Evolutionary conservation across 2,797 vertebrate species (phyloP).

Genomic region (Schizopygopsis malacanthus): DNA sequence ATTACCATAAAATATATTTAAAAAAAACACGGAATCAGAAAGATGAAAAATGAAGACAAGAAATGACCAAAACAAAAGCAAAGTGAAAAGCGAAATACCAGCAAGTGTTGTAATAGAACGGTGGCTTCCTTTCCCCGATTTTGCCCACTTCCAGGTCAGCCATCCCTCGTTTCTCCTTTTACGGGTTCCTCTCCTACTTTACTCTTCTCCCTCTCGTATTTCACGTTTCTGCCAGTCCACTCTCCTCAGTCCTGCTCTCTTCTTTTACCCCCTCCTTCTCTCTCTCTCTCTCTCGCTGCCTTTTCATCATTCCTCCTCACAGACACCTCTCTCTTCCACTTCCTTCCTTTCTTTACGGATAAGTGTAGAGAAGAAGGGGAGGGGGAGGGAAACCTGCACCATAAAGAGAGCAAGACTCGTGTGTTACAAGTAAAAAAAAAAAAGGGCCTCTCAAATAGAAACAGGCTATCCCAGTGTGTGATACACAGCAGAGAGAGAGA

Average conservation of each 20-base stretch:
- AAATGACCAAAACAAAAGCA: conserved; percentile 41
- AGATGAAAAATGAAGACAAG: conserved; percentile 22
- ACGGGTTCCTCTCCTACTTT: conserved; percentile 45
- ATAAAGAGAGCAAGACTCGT: conserved; percentile 32
- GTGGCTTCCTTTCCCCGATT: conserved; percentile 64
- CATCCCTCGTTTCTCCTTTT: conserved; percentile 53
- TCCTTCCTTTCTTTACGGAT: conserved; percentile 54
- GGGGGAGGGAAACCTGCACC: conserved; percentile 47
- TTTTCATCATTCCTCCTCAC: conserved; percentile 59
- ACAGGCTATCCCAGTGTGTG: conserved; percentile 51
- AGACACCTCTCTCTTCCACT: conserved; percentile 54
- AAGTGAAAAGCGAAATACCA: conserved; percentile 60
- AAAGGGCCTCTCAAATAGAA: conserved; percentile 58
- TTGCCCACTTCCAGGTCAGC: conserved; percentile 69
- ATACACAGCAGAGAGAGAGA: conserved; percentile 25
- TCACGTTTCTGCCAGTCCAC: conserved; percentile 48
- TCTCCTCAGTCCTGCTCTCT: conserved; percentile 44
- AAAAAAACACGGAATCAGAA: conserved; percentile 22
- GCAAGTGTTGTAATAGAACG: conserved; percentile 54
- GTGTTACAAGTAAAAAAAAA: conserved; percentile 47
- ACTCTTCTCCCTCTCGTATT: conserved; percentile 49
- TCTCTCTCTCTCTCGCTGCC: conserved; percentile 65
- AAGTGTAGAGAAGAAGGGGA: conserved; percentile 53
- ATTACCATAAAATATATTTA: conserved; percentile 45
- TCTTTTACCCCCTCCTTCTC: conserved; percentile 50